Conservation (phyloP, 64 coral and sea anemone genomes). For the Porites australiensis region DNA sequence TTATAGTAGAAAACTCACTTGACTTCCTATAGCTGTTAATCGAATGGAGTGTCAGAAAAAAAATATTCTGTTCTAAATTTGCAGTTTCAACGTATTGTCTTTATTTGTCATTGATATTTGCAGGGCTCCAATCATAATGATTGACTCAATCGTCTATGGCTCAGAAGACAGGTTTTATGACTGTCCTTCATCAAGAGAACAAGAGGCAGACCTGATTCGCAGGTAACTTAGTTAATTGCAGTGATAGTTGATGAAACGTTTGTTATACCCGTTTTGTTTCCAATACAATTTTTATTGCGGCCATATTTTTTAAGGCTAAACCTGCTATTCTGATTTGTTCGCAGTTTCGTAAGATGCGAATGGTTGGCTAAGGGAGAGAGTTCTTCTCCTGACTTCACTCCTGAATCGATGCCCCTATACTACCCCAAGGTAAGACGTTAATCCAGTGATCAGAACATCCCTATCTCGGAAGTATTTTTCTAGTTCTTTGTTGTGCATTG, state of each 20-base stretch:
- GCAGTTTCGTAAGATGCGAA: conserved; percentile 52
- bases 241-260: background rate
- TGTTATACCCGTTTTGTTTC: too few species aligned
- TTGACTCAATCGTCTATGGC: conserved; percentile 41
- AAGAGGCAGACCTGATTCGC: conserved; percentile 55
- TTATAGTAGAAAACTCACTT: too few species aligned
- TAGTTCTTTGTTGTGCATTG: too few species aligned
- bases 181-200: conserved; percentile 53
- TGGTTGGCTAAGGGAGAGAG: conserved; percentile 12
- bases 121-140: conserved; percentile 43
- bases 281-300: too few species aligned
- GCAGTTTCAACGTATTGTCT: background rate
- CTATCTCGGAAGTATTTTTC: too few species aligned
- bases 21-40: too few species aligned
- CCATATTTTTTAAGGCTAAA: too few species aligned
- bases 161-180: background rate
- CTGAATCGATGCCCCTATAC: conserved; percentile 31
- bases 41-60: background rate
- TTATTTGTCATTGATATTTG: background rate
- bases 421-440: conserved; percentile 44
- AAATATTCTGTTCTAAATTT: too few species aligned
- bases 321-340: background rate
- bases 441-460: background rate
- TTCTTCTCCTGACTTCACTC: background rate
- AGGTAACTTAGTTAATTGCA: conserved; percentile 24